Conservation (phyloP, 2,113 vertebrate genomes). For the Scatophagus argus region DNA sequence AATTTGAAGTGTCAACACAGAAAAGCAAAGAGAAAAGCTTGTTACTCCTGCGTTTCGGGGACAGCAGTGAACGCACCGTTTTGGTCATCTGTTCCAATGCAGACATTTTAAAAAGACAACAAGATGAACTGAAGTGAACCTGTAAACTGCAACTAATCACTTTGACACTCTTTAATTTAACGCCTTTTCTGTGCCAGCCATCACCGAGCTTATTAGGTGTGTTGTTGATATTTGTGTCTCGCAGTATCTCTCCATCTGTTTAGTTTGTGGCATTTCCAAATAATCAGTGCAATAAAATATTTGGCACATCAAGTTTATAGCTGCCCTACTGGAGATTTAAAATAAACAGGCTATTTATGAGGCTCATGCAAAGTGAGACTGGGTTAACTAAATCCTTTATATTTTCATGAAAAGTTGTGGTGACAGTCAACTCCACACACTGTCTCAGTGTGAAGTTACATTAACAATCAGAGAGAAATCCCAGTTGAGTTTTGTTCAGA, state of each 20-base stretch:
- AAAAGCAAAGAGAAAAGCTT: constrained; percentile 28
- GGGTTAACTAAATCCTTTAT: neutral
- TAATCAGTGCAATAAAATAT: neutral
- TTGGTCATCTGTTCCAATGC: constrained; percentile 13
- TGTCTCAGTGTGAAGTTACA: neutral
- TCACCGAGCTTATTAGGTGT: constrained; percentile 9
- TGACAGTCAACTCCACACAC: neutral
- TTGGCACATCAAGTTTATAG: neutral
- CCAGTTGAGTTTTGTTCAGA: neutral
- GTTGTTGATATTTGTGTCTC: constrained; percentile 23
- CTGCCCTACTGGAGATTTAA: neutral
- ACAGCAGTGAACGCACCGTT: constrained; percentile 28
- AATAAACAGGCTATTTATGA: neutral
- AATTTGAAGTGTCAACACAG: constrained; percentile 58
- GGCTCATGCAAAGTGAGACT: neutral
- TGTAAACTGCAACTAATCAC: constrained; percentile 15
- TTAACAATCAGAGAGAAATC: neutral
- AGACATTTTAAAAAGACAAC: constrained; percentile 15
- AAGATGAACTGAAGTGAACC: constrained; percentile 6
- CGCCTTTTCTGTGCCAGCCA: constrained; percentile 30
- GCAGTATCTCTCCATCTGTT: constrained; percentile 18
- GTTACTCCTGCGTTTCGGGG: constrained; percentile 26
- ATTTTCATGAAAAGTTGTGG: constrained; percentile 1
- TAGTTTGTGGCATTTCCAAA: constrained; percentile 10
- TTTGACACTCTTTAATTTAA: constrained; percentile 37